phyloP scores from a whole-genome alignment of 1,140 invertebrate genomes.

The Panonychus citri region DNA sequence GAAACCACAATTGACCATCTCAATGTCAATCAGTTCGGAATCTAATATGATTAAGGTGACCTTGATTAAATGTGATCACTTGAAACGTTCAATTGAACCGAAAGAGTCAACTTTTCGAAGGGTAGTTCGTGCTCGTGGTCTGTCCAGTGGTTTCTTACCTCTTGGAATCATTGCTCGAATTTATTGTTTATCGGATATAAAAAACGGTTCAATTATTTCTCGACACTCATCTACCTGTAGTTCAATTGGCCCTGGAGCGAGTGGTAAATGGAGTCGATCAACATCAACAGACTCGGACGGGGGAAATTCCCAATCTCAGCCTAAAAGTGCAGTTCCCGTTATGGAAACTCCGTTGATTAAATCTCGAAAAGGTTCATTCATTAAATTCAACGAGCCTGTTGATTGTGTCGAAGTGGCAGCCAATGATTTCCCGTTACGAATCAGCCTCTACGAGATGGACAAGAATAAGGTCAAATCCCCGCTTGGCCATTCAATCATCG shows the following conservation, averaged over 20 bases:
- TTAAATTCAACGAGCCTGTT: neutral
- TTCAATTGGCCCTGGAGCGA: no score
- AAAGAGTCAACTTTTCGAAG: neutral
- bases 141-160: neutral
- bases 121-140: neutral
- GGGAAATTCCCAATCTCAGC: no score
- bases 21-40: no score
- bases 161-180: neutral
- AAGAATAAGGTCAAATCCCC: neutral
- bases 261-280: no score
- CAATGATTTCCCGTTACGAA: neutral
- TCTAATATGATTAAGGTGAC: neutral
- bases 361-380: no score
- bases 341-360: no score
- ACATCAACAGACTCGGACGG: no score
- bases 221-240: no score
- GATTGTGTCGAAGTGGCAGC: neutral
- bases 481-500: neutral
- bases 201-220: neutral
- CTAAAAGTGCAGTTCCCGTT: no score
- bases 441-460: neutral
- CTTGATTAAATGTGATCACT: neutral
- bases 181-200: neutral
- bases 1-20: no score
- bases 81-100: neutral